phyloP scores from a whole-genome alignment of 2,888 invertebrate species.

The Melanchra persicariae region DNA sequence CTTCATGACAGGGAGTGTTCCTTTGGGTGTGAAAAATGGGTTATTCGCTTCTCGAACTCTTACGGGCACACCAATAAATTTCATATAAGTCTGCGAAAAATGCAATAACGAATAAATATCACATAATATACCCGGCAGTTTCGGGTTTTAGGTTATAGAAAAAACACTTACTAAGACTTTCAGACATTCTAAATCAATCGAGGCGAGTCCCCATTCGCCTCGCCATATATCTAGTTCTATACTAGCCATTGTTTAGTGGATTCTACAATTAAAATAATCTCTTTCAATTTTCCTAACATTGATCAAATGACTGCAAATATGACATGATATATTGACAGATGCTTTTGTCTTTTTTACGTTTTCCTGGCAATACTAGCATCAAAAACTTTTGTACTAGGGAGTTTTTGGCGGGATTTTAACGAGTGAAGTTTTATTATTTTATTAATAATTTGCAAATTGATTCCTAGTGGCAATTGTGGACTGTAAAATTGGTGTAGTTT shows the following conservation, averaged over 20 bases:
- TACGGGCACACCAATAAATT: slow-evolving; percentile 95
- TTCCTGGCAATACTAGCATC: not conserved
- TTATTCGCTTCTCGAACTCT: slow-evolving; percentile 92
- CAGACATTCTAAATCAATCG: slow-evolving; percentile 95
- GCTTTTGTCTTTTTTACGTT: slow-evolving; percentile 31
- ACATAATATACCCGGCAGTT: slow-evolving; percentile 71
- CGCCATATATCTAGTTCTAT: slow-evolving; percentile 94
- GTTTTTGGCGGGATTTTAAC: no score
- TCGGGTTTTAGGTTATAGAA: slow-evolving; percentile 63
- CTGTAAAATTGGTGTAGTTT: no score
- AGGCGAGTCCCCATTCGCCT: slow-evolving; percentile 97
- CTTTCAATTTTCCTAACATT: slow-evolving; percentile 63
- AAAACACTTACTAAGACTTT: slow-evolving; percentile 93
- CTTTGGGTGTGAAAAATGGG: slow-evolving; percentile 94
- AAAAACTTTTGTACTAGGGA: not conserved
- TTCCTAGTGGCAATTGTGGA: no score
- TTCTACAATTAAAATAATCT: slow-evolving; percentile 49
- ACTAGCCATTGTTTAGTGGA: slow-evolving; percentile 78
- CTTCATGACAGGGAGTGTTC: slow-evolving; percentile 93
- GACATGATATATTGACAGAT: slow-evolving; percentile 46
- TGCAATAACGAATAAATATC: slow-evolving; percentile 49
- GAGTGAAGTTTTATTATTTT: no score
- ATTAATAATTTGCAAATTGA: no score
- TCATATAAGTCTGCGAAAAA: slow-evolving; percentile 91
- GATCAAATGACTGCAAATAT: slow-evolving; percentile 59